These are phyloP conservation scores for Lochmaea capreae DNA, from an alignment of 2,888 invertebrate genomes.

Conservation along the genomic window DNA sequence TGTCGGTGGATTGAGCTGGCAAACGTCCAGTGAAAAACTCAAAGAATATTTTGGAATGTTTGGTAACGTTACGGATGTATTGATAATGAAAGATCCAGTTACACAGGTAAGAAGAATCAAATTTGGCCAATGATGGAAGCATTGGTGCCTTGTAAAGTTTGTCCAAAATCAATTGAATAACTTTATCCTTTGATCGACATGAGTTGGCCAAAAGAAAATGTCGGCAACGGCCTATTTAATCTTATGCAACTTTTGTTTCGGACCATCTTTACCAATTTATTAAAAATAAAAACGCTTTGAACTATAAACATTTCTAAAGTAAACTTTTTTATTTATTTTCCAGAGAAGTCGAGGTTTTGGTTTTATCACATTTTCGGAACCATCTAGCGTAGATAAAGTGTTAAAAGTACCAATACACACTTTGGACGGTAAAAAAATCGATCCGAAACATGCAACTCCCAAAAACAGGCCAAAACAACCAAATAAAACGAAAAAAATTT, in stretches of 20 bases:
- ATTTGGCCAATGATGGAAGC: neutral
- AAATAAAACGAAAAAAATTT: constrained; percentile 88
- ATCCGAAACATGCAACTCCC: constrained; percentile 93
- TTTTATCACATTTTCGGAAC: constrained; percentile 94
- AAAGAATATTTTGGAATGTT: constrained; percentile 93
- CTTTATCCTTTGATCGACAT: no score
- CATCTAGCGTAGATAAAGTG: constrained; percentile 90
- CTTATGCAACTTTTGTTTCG: no score
- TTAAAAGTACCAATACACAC: constrained; percentile 91
- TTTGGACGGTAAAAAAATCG: constrained; percentile 92
- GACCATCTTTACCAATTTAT: no score
- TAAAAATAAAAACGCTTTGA: no score
- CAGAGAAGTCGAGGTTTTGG: constrained; percentile 95
- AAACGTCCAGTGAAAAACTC: constrained; percentile 92
- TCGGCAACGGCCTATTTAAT: no score
- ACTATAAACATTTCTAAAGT: no score
- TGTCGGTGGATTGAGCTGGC: constrained; percentile 93
- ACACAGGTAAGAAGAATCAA: constrained; percentile 79
- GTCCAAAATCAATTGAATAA: no score
- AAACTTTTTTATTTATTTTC: constrained; percentile 58
- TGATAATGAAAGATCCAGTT: constrained; percentile 94
- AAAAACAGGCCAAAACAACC: constrained; percentile 88
- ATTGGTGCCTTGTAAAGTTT: no score
- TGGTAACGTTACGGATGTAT: constrained; percentile 89
- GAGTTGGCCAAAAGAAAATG: no score